Base-by-base conservation (phyloP, 2,113 vertebrate genomes). In the Brachyhypopomus gauderio region DNA sequence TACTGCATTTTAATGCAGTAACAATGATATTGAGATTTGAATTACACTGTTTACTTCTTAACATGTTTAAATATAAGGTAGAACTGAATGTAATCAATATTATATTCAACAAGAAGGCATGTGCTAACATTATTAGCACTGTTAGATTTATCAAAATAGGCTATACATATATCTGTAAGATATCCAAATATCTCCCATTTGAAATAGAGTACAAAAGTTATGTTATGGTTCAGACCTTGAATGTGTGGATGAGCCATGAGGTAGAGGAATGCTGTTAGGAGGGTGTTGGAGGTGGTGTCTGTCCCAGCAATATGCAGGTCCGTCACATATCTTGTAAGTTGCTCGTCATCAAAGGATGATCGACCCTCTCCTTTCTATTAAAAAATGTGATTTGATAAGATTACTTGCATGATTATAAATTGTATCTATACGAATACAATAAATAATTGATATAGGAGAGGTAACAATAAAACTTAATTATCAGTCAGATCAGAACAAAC, bases 261-360 rank as follows among this genome's bases (percentile, higher is more conserved):
- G 5, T 83, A 94, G 0, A 95, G 86, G 52, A 95, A 62, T 38
- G 75, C 92, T 93, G 92, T 94, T 66, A 88, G 89, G 4, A 94
- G 14, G 0, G 92, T 94, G 0, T 91, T 88, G 1, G 93, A 89
- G 0, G 92, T 92, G 41, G 93, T 94, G 84, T 94, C 93, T 0
- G 92, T 93, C 17, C 93, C 93, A 0, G 91, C 93, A 0, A 91
- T 63, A 19, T 94, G 82, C 62, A 94, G 86, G 48, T 94, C 93
- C 0, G 92, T 23, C 0, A 73, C 11, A n/a, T n/a, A n/a, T n/a
- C n/a, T n/a, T 0, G 78, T 88, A 0, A 94, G 87, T 4, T 90
- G 86, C 17, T 90, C 82, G 19, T 92, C 88, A 5, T 6, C 7
- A 66, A 94, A 93, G 41, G 0, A 86, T 20, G 79, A 38, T 0